phyloP scores from a whole-genome alignment of 2,113 vertebrate genomes.

The Scophthalmus maximus region DNA sequence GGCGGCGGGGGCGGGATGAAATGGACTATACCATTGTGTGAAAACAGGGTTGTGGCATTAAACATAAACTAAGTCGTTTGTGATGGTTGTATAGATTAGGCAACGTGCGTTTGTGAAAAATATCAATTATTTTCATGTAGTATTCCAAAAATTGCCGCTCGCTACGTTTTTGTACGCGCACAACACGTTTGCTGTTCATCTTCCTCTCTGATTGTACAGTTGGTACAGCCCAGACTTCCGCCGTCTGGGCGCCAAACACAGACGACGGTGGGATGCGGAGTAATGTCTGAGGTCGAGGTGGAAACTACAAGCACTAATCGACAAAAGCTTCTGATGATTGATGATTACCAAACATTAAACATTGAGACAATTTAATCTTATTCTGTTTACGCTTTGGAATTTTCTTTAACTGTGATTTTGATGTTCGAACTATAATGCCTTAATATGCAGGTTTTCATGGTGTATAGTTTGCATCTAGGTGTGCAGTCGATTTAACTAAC shows the following conservation, averaged over 20 bases:
- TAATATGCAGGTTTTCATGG: background rate
- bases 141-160: background rate
- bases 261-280: background rate
- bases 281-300: too few relatives aligned
- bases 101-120: accelerated
- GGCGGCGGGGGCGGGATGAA: constrained; percentile 83
- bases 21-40: constrained; percentile 58
- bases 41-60: constrained; percentile 23
- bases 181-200: background rate
- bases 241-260: constrained; percentile 78
- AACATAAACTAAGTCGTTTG: background rate
- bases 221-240: constrained; percentile 62
- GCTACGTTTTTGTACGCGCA: background rate
- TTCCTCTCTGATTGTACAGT: constrained; percentile 6
- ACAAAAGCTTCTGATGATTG: background rate
- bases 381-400: background rate
- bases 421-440: background rate
- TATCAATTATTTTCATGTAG: accelerated
- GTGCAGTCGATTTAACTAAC: background rate
- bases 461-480: background rate
- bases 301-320: too few relatives aligned
- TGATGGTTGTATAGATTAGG: background rate
- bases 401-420: background rate
- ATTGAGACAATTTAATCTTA: background rate
- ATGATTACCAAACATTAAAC: background rate